These are phyloP conservation scores for Zhengitettix transpicula DNA, from an alignment of 2,888 invertebrate species.

Conservation along the genomic window DNA sequence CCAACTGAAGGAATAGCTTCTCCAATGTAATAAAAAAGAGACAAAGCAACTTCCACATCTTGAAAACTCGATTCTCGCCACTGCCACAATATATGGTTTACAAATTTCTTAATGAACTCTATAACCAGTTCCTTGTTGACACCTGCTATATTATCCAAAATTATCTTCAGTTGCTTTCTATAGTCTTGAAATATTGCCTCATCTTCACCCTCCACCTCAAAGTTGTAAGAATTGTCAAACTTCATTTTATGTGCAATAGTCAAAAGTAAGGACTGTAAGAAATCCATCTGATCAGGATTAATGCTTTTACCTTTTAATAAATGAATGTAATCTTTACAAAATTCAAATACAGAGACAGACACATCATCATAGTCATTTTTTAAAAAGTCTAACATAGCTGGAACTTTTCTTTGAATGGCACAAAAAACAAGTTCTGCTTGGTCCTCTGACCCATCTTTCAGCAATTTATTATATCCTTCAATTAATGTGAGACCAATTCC, in stretches of 20 bases:
- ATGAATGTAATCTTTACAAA: slow-evolving; percentile 23
- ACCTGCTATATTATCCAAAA: slow-evolving; percentile 32
- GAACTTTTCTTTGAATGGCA: slow-evolving; percentile 27
- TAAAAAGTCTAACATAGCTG: slow-evolving; percentile 28
- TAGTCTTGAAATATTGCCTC: slow-evolving; percentile 35
- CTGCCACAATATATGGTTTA: slow-evolving; percentile 23
- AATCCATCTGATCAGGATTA: slow-evolving; percentile 21
- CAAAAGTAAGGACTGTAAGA: slow-evolving; percentile 25
- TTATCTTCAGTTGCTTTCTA: slow-evolving; percentile 31
- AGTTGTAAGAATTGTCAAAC: slow-evolving; percentile 31
- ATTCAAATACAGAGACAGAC: slow-evolving; percentile 29
- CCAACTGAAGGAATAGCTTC: slow-evolving; percentile 22
- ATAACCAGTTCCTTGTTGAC: slow-evolving; percentile 29
- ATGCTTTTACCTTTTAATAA: background rate
- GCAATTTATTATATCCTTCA: slow-evolving; percentile 26
- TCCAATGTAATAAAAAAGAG: slow-evolving; percentile 30
- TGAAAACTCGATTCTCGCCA: slow-evolving; percentile 27
- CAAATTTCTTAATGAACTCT: slow-evolving; percentile 24
- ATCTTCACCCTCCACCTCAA: slow-evolving; percentile 32
- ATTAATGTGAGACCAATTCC: slow-evolving; percentile 31
- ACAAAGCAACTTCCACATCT: slow-evolving; percentile 32
- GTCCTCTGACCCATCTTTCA: slow-evolving; percentile 19
- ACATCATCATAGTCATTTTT: slow-evolving; percentile 33
- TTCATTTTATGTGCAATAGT: slow-evolving; percentile 31
- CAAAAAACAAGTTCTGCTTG: slow-evolving; percentile 16